Evolutionary conservation across 2,797 vertebrate species (phyloP).

Genomic region (Amniataba percoides): DNA sequence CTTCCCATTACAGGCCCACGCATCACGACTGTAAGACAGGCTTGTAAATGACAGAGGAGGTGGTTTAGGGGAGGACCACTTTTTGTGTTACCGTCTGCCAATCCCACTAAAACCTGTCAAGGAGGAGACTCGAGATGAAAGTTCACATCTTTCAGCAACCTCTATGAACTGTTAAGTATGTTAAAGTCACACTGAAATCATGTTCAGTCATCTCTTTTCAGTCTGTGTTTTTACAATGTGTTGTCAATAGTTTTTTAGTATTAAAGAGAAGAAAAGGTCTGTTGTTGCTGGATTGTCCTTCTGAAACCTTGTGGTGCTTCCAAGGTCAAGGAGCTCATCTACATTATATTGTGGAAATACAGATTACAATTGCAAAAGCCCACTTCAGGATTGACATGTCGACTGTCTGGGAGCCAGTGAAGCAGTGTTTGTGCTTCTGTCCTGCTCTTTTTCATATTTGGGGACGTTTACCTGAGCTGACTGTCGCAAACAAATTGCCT

Average conservation of each 20-base stretch:
- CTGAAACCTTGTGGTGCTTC: neutral
- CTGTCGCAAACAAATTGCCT: neutral
- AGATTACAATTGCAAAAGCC: neutral
- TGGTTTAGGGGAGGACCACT: conserved; percentile 6
- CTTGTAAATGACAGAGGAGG: conserved; percentile 43
- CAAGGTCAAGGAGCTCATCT: neutral
- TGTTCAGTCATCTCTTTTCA: neutral
- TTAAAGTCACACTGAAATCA: neutral
- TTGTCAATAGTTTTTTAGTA: neutral
- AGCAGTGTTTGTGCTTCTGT: neutral
- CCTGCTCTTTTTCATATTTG: neutral
- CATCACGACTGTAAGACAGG: conserved; percentile 24
- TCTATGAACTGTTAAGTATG: neutral
- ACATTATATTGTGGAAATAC: neutral
- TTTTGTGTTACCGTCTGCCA: neutral
- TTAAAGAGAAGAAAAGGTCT: neutral
- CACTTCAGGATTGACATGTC: neutral
- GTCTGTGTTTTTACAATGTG: neutral
- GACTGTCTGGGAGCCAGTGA: neutral
- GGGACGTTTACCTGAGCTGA: neutral
- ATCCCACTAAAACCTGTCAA: conserved; percentile 7
- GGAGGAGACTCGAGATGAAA: conserved; percentile 4
- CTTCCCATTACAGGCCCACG: conserved; percentile 49
- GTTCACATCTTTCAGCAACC: neutral
- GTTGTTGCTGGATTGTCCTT: neutral